These are phyloP conservation scores for Greenwoodochromis staneri DNA, from an alignment of 2,113 vertebrate genomes.

Conservation along the genomic window DNA sequence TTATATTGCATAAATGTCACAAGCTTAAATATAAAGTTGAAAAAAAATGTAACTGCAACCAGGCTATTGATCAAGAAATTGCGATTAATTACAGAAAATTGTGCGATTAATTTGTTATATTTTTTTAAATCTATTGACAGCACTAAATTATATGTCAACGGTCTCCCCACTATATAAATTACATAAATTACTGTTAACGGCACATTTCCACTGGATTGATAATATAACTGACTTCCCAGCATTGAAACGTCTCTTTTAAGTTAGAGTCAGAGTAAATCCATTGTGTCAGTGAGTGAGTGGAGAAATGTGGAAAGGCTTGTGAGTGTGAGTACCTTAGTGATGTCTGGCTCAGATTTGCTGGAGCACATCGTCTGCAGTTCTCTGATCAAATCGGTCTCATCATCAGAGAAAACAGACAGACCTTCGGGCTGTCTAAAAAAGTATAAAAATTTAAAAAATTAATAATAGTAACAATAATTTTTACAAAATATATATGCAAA, in stretches of 20 bases:
- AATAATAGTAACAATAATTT: background rate
- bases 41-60: background rate
- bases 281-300: background rate
- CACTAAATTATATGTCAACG: background rate
- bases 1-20: background rate
- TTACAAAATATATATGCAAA: background rate
- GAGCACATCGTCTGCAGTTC: constrained; percentile 91
- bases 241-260: background rate
- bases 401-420: constrained; percentile 81
- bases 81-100: background rate
- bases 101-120: background rate
- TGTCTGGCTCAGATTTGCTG: constrained; percentile 93
- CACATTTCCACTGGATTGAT: background rate
- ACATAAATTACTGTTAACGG: background rate
- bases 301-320: background rate
- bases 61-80: background rate
- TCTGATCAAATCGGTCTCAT: constrained; percentile 84
- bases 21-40: background rate
- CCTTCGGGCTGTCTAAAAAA: constrained; percentile 9
- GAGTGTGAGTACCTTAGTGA: constrained; percentile 81
- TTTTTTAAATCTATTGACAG: background rate
- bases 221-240: background rate
- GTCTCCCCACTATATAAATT: background rate
- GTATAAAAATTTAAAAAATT: background rate
- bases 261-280: background rate